phyloP scores from a whole-genome alignment of 1,140 invertebrate genomes.

The Bombus polaris region DNA sequence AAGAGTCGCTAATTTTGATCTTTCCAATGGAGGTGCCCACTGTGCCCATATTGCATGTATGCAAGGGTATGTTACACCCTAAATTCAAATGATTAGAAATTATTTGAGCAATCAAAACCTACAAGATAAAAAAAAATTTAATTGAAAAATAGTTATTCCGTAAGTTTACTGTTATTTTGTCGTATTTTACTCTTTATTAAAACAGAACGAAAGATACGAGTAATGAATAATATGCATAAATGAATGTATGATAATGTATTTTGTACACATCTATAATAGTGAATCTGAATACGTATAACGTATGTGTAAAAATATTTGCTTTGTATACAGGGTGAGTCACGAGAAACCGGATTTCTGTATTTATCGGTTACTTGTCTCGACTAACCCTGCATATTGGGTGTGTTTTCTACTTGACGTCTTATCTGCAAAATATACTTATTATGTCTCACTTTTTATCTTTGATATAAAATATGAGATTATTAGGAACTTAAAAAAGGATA shows the following conservation, averaged over 20 bases:
- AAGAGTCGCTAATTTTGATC: constrained; percentile 89
- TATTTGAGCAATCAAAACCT: neutral
- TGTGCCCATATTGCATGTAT: constrained; percentile 94
- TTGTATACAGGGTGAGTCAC: neutral
- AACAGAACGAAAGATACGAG: neutral
- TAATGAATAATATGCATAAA: no score
- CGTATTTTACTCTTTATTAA: neutral
- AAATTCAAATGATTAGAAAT: constrained; percentile 20
- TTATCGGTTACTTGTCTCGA: neutral
- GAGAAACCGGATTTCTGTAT: no score
- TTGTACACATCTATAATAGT: neutral
- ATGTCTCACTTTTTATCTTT: neutral
- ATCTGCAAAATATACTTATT: neutral
- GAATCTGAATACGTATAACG: neutral
- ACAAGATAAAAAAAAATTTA: neutral
- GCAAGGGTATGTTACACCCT: constrained; percentile 95
- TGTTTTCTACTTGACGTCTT: neutral
- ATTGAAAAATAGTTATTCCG: no score
- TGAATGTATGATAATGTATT: neutral
- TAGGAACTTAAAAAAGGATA: neutral
- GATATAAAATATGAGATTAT: neutral
- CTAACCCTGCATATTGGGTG: neutral
- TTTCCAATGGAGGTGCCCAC: constrained; percentile 94
- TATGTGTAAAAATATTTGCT: neutral
- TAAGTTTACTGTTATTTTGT: neutral